Percentiles rank a stretch among this genome's conserved stretches.
phyloP scores from a whole-genome alignment of 2,888 invertebrate genomes.

The Sericinus montela region DNA sequence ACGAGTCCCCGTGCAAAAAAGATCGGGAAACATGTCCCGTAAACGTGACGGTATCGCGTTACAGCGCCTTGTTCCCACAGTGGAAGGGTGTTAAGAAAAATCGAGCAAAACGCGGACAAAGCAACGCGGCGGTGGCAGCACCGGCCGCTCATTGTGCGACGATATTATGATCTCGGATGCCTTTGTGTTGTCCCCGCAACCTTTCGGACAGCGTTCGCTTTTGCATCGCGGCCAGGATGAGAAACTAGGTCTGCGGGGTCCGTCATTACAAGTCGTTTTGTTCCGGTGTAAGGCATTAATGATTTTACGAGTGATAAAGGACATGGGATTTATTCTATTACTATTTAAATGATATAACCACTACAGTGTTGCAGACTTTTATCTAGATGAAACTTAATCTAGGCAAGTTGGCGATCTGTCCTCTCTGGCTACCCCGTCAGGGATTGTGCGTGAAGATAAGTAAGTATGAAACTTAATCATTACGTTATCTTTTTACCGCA shows the following conservation, averaged over 20 bases:
- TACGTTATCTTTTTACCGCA: too few relatives aligned
- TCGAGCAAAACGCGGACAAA: constrained; percentile 43
- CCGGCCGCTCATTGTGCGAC: constrained; percentile 27
- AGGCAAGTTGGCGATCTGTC: too few relatives aligned
- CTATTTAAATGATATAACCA: too few relatives aligned
- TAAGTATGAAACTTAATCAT: too few relatives aligned
- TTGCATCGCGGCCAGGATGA: neutral
- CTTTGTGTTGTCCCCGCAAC: constrained; percentile 23
- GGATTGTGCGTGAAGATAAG: too few relatives aligned
- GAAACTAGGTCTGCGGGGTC: neutral
- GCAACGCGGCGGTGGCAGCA: constrained; percentile 22
- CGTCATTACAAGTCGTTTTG: neutral
- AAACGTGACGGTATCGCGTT: constrained; percentile 49
- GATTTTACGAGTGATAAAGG: too few relatives aligned
- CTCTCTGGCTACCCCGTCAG: too few relatives aligned
- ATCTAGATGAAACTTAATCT: too few relatives aligned
- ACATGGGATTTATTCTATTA: too few relatives aligned
- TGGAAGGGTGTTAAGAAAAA: constrained; percentile 68
- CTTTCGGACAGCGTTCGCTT: constrained; percentile 20
- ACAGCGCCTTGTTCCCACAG: constrained; percentile 46
- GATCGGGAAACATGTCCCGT: constrained; percentile 12
- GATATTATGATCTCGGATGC: constrained; percentile 49
- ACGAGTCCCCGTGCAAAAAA: constrained; percentile 1
- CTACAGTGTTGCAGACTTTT: too few relatives aligned
- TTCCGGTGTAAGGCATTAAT: neutral